Evolutionary conservation across 2,888 invertebrate genomes (phyloP).

Genomic region (Eupithecia dodoneata): DNA sequence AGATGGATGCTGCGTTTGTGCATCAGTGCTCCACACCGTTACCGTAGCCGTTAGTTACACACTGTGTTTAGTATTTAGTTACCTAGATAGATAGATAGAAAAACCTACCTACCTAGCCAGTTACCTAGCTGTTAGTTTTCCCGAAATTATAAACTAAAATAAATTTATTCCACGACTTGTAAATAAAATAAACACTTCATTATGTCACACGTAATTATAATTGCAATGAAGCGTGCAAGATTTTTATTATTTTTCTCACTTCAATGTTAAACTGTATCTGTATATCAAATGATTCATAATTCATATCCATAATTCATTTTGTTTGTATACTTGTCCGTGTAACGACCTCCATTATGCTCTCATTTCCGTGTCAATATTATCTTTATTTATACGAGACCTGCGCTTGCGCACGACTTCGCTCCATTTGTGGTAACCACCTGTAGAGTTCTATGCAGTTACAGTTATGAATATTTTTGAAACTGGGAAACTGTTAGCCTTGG

Average conservation of each 20-base stretch:
- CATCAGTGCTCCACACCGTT: no score
- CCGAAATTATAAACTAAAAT: no score
- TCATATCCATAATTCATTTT: constrained; percentile 31
- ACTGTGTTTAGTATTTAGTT: no score
- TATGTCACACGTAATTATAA: constrained; percentile 2
- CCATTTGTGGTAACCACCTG: constrained; percentile 10
- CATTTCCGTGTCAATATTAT: constrained; percentile 35
- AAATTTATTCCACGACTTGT: neutral
- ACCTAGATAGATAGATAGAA: no score
- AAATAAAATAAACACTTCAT: neutral
- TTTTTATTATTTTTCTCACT: constrained; percentile 11
- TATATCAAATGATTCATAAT: constrained; percentile 12
- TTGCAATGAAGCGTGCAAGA: constrained; percentile 4
- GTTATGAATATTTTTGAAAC: neutral
- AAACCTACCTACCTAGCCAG: no score
- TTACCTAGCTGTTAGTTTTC: no score
- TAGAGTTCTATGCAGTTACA: neutral
- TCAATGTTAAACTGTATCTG: neutral
- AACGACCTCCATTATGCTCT: constrained; percentile 27
- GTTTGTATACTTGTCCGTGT: constrained; percentile 24
- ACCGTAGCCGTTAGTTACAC: no score
- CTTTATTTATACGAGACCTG: constrained; percentile 26
- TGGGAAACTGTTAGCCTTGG: neutral
- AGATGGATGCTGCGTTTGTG: no score
- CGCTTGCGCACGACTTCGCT: constrained; percentile 23